Percentiles rank a stretch among this genome's conserved stretches.
phyloP scores from a whole-genome alignment of 2,113 vertebrate genomes.

The Rutilus rutilus region DNA sequence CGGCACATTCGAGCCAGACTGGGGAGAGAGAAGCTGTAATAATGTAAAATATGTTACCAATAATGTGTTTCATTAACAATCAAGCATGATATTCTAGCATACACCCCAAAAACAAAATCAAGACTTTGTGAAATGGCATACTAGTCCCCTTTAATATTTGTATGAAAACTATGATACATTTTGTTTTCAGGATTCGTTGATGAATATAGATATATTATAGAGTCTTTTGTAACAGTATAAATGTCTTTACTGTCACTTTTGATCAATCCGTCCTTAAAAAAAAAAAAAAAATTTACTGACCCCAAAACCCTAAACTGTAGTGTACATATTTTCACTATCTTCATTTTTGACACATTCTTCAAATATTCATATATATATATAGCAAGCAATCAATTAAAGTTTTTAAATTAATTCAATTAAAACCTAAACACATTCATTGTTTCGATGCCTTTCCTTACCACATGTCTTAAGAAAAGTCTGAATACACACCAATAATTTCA shows the following conservation, averaged over 20 bases:
- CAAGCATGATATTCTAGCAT: no score
- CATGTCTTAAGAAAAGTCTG: no score
- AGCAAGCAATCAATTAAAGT: not conserved
- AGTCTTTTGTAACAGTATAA: not conserved
- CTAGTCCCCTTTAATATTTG: not conserved
- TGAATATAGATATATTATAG: not conserved
- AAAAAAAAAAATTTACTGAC: not conserved
- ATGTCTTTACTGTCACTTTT: not conserved
- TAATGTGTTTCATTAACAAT: no score
- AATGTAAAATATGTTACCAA: no score
- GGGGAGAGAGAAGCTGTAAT: no score
- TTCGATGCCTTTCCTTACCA: not conserved
- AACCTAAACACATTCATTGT: not conserved
- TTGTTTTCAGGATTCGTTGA: not conserved
- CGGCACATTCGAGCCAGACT: no score
- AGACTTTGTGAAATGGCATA: no score
- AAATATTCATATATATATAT: not conserved
- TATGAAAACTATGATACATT: not conserved
- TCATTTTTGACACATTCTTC: no score
- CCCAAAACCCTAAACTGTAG: not conserved
- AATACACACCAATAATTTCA: not conserved
- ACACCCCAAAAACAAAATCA: no score
- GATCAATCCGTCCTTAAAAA: not conserved
- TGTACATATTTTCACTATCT: not conserved
- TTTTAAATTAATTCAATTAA: not conserved